Conservation (phyloP, 2,888 invertebrate species). For the Temnothorax ravouxi region DNA sequence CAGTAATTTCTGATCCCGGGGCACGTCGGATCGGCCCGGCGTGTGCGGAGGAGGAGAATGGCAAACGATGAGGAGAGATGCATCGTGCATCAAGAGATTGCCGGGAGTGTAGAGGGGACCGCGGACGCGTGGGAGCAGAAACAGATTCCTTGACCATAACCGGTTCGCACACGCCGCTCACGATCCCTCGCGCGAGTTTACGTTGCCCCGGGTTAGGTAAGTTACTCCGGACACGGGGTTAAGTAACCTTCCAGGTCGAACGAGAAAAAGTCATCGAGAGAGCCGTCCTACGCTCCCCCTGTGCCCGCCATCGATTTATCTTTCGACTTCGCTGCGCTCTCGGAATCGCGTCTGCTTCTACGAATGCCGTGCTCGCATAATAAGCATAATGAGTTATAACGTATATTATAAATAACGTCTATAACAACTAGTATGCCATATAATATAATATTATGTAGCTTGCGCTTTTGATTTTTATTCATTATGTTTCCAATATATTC, state of each 20-base stretch:
- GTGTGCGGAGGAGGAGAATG: constrained; percentile 73
- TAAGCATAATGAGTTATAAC: background rate
- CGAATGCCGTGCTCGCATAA: constrained; percentile 29
- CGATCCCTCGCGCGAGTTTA: constrained; percentile 69
- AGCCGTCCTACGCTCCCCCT: constrained; percentile 56
- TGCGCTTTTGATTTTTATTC: background rate
- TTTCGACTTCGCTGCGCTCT: constrained; percentile 46
- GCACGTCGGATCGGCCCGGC: constrained; percentile 77
- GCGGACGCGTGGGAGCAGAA: constrained; percentile 81
- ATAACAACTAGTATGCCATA: background rate
- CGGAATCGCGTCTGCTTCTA: constrained; percentile 45
- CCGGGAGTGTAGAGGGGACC: constrained; percentile 47
- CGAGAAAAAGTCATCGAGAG: constrained; percentile 68
- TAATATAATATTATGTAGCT: background rate
- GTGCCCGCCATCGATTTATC: constrained; percentile 68
- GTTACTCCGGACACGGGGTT: constrained; percentile 69
- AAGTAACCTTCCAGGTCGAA: constrained; percentile 70
- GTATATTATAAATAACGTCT: background rate
- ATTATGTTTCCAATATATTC: background rate
- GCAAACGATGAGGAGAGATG: constrained; percentile 65
- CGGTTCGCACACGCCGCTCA: constrained; percentile 73
- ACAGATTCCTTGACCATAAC: constrained; percentile 79
- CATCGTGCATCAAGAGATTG: constrained; percentile 62
- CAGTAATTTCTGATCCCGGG: constrained; percentile 82
- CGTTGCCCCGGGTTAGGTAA: constrained; percentile 72